Evolutionary conservation across 2,797 vertebrate genomes (phyloP), one percentile per base, ranked within the genome.

Genomic region (Gymnodraco acuticeps): DNA sequence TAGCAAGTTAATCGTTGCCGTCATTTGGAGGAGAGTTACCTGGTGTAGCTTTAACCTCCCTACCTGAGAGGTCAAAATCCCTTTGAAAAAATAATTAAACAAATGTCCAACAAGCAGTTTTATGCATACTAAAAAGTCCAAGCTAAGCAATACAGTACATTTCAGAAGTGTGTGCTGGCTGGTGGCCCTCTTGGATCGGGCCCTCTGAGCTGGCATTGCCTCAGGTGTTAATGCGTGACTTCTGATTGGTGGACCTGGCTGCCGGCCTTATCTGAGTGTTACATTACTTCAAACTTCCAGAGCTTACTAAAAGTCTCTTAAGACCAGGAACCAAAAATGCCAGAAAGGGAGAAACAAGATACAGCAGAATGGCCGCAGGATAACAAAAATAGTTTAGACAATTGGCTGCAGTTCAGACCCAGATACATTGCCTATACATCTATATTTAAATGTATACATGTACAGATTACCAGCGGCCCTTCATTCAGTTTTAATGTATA

Each of bases 161-260:
- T 50, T 53, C 23, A 62, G 31, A 43, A 59, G 68, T 43, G 59
- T 65, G 10, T 8, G 19, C 64, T 78, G 83, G 75, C 73, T 23
- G 11, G 12, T 10, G 41, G 69, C 65, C 64, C 14, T 63, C 17
- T 70, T 71, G 69, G 69, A 76, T 73, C 64, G 1, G 56, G 3
- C 45, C 45, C 2, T 46, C 20, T 2, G 13, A 45, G 54, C 56
- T 81, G 83, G 69, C 82, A 7, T 61, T 0, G 23, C 12, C 65
- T 52, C 54, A 2, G 48, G 63, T 43, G 70, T 70, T 56, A 73
- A 70, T 80, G 77, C 6, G 17, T 62, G 19, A 70, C 68, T 74
- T 87, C 65, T 78, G 83, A 75, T 60, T 58, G 64, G 50, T 53
- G 47, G 51, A 78, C 19, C 65, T 71, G 71, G 68, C 75, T 27